Evolutionary conservation across 2,113 vertebrate genomes (phyloP), one percentile per base, ranked within the genome.

Genomic region (Phaethon lepturus): DNA sequence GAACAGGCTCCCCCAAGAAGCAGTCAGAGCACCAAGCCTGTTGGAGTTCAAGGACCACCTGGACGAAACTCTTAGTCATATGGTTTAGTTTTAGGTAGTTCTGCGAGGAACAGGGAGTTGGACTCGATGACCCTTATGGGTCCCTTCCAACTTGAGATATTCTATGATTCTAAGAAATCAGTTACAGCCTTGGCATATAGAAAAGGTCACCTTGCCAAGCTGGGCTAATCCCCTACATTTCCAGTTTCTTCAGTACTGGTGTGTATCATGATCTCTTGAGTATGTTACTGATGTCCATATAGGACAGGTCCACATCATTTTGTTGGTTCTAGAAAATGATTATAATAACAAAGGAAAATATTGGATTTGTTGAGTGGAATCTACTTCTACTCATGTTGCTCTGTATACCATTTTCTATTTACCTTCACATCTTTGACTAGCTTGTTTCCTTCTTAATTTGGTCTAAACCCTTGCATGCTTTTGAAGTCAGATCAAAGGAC

Each of bases 361-460:
- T 2, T 73, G n/a, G 5, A 74, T 80, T 44, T 13, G 4, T 86
- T 75, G 59, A 45, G 68, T 67, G 50, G 89, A 94, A 49, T 74
- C 31, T 93, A 22, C 7, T 69, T 69, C 33, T 71, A 47, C 44
- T 64, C 31, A 22, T 25, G 19, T 60, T 63, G 49, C 4, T n/a
- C 17, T 69, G 24, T 53, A 15, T 60, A 56, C 16, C 0, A 13
- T 74, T 83, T 93, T 76, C 14, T 31, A 9, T n/a, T 94, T 71
- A 60, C 26, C 26, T 42, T 58, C 40, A 44, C 7, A 11, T 69
- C 16, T 92, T 69, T 79, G 66, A 64, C 44, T 68, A 64, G 14
- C 50, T 93, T 90, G 14, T 92, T 95, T 92, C 58, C 33, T 88
- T 93, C 88, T 90, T 88, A 60, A 90, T 86, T 83, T 68, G 12